Base-by-base conservation (phyloP, 2,797 vertebrate species). In the Sebastes reedi region DNA sequence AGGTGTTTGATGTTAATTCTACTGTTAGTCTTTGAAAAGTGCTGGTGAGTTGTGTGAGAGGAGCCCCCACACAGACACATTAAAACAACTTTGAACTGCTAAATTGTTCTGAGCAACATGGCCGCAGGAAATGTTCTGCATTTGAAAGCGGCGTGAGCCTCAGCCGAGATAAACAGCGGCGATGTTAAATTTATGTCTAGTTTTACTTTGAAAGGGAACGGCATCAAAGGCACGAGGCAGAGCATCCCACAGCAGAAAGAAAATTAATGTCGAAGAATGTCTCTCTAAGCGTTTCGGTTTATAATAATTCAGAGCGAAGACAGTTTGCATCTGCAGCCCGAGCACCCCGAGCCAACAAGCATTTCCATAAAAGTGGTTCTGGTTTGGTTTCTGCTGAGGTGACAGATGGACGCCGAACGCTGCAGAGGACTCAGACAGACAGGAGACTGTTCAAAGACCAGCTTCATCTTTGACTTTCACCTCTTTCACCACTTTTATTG, bases 21-120 rank as follows among this genome's bases (percentile, higher is more conserved):
- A 46, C 80, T 88, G 84, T 81, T 80, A 55, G 80, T 80, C 80
- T 91, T 87, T 91, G 81, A 89, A 87, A 89, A 86, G 77, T 72
- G 77, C 67, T 58, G 46, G 73, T 66, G 68, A 86, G 56, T 77
- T 86, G 34, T 81, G 62, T 72, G 68, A 86, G 70, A 34, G 50
- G 64, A 80, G 70, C 78, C 83, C 83, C 74, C 82, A 89, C 86
- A 66, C 68, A 81, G 68, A 66, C 60, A 39, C 85, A 79, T 89
- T 89, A 70, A 89, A 85, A 87, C 82, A 58, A 85, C 91, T 92
- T 88, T 93, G 87, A 92, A 92, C 85, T 61, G 71, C 61, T 88
- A 89, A 89, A 89, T 83, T 88, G 88, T 90, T 88, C 67, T 50
- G 32, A 91, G 82, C 85, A 69, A 86, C 68, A 71, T 82, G 88